These are phyloP conservation scores for Dryomyza anilis DNA, from an alignment of 2,888 invertebrate genomes.

Conservation along the genomic window DNA sequence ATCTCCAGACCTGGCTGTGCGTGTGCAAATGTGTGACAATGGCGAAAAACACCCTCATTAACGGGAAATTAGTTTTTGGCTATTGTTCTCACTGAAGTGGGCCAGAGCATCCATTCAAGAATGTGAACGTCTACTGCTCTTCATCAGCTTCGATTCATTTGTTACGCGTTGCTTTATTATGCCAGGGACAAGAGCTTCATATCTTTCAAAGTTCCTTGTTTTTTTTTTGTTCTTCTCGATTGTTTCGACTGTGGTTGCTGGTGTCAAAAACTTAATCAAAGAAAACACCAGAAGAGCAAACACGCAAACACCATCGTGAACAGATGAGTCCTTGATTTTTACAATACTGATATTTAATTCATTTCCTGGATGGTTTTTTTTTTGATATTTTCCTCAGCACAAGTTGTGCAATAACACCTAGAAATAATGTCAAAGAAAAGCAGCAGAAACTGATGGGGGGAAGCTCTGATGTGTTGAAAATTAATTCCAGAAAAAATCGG, in stretches of 20 bases:
- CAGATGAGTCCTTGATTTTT: slow-evolving; percentile 4
- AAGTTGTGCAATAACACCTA: slow-evolving; percentile 9
- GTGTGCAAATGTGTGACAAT: slow-evolving; percentile 9
- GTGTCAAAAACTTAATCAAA: slow-evolving; percentile 16
- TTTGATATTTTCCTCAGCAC: neutral
- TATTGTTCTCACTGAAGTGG: neutral
- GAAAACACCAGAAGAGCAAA: slow-evolving; percentile 13
- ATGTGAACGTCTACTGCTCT: neutral
- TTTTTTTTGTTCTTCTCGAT: neutral
- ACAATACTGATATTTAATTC: slow-evolving; percentile 4
- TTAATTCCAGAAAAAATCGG: slow-evolving; percentile 13
- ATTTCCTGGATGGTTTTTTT: neutral
- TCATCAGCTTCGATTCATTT: slow-evolving; percentile 7
- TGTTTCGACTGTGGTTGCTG: neutral
- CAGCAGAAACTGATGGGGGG: too few relatives aligned
- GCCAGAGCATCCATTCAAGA: neutral
- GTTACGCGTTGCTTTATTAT: slow-evolving; percentile 5
- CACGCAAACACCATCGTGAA: neutral
- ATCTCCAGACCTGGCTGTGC: slow-evolving; percentile 37
- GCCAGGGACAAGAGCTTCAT: neutral
- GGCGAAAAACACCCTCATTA: slow-evolving; percentile 14
- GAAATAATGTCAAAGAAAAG: neutral
- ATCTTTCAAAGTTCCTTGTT: neutral
- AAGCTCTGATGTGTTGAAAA: too few relatives aligned
- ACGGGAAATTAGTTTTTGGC: slow-evolving; percentile 15